These are phyloP conservation scores for Xanthia icteritia DNA, from an alignment of 2,888 invertebrate species.

Conservation along the genomic window DNA sequence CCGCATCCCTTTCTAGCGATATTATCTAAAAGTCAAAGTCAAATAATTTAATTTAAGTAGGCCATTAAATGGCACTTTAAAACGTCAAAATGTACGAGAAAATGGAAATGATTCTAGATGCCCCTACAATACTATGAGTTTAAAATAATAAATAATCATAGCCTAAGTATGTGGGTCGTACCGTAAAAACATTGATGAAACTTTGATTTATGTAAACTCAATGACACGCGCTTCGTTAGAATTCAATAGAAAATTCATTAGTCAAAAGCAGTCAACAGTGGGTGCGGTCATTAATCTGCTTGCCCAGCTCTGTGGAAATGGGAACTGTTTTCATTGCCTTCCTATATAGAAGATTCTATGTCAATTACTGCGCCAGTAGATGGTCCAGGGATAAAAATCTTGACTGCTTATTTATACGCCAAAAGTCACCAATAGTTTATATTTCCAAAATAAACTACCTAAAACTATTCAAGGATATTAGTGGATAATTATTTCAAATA, in stretches of 20 bases:
- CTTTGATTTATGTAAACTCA: slow-evolving; percentile 40
- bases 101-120: not conserved
- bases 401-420: not conserved
- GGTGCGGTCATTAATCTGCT: slow-evolving; percentile 34
- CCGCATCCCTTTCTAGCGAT: not conserved
- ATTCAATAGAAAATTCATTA: slow-evolving; percentile 40
- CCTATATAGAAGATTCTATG: not conserved
- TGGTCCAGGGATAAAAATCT: not conserved
- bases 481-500: not conserved
- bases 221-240: slow-evolving; percentile 32
- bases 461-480: slow-evolving; percentile 2
- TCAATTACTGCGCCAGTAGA: not conserved
- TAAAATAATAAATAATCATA: not conserved
- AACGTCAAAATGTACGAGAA: not conserved
- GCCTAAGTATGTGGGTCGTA: not conserved
- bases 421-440: not conserved
- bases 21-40: too few relatives aligned
- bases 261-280: slow-evolving; percentile 28
- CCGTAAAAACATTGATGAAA: slow-evolving; percentile 3
- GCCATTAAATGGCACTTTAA: not conserved
- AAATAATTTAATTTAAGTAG: not conserved
- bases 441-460: not conserved
- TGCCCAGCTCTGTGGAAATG: slow-evolving; percentile 19
- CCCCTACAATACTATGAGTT: not conserved
- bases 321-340: not conserved